Conservation (phyloP, 2,888 invertebrate species). For the Deilephila elpenor region DNA sequence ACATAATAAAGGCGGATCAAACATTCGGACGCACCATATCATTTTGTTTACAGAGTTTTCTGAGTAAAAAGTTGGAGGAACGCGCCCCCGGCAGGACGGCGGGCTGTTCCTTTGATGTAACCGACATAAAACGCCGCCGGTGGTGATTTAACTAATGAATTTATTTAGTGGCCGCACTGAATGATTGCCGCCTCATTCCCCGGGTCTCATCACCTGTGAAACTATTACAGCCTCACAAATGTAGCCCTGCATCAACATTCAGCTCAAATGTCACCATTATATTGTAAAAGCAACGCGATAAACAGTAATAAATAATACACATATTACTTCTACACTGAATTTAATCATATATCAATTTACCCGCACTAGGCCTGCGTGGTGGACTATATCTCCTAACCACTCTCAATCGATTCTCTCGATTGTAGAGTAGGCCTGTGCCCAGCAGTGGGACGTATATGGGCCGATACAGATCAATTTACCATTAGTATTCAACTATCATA, state of each 20-base stretch:
- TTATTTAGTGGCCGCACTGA: conserved; percentile 82
- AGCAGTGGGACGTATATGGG: no score
- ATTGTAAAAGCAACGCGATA: neutral
- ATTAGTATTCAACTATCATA: no score
- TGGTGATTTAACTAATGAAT: conserved; percentile 86
- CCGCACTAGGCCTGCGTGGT: no score
- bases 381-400: no score
- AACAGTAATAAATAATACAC: neutral
- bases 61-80: conserved; percentile 81
- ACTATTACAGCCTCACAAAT: conserved; percentile 1
- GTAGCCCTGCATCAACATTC: neutral
- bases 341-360: neutral
- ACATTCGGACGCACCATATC: conserved; percentile 82
- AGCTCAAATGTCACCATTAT: neutral
- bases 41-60: conserved; percentile 85
- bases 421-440: no score
- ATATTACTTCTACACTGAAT: neutral
- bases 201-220: conserved; percentile 41
- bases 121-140: conserved; percentile 85
- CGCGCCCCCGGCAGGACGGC: conserved; percentile 77
- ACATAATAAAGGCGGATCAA: conserved; percentile 83
- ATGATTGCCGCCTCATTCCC: conserved; percentile 61
- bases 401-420: no score
- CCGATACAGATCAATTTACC: neutral
- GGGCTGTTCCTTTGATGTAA: conserved; percentile 78